phyloP scores from a whole-genome alignment of 2,888 invertebrate genomes.

The Timema podura region DNA sequence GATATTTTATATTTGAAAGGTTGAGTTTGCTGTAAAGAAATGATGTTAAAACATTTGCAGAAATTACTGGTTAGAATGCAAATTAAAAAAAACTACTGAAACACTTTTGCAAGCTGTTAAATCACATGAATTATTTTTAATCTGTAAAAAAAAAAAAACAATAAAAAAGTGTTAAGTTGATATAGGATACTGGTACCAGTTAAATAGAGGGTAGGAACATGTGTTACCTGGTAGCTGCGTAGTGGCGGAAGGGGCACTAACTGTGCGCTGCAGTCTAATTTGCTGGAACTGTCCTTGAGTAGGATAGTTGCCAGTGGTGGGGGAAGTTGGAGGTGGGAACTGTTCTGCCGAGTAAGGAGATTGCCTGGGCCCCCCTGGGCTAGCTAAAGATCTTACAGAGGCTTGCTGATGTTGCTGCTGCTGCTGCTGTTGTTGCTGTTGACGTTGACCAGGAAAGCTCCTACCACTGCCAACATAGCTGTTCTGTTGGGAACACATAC shows the following conservation, averaged over 20 bases:
- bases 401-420: slow-evolving; percentile 37
- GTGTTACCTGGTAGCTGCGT: slow-evolving; percentile 55
- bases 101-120: too few species aligned
- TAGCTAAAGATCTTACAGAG: slow-evolving; percentile 46
- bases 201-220: too few species aligned
- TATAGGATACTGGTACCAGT: too few species aligned
- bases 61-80: too few species aligned
- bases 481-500: background rate
- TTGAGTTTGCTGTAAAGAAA: too few species aligned
- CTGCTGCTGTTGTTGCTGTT: slow-evolving; percentile 30
- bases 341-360: slow-evolving; percentile 52
- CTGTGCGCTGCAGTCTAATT: slow-evolving; percentile 57
- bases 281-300: slow-evolving; percentile 44
- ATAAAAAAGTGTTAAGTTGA: too few species aligned
- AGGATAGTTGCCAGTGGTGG: slow-evolving; percentile 47
- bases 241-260: slow-evolving; percentile 54
- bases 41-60: too few species aligned
- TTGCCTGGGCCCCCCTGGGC: slow-evolving; percentile 49
- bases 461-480: slow-evolving; percentile 28
- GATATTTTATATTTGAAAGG: too few species aligned
- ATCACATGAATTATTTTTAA: too few species aligned
- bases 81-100: too few species aligned
- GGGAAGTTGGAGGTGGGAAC: slow-evolving; percentile 53
- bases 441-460: slow-evolving; percentile 32
- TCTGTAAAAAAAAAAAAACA: too few species aligned